These are phyloP conservation scores for Heterocephalus glaber DNA, from an alignment of 2,113 vertebrate genomes.

Conservation along the genomic window DNA sequence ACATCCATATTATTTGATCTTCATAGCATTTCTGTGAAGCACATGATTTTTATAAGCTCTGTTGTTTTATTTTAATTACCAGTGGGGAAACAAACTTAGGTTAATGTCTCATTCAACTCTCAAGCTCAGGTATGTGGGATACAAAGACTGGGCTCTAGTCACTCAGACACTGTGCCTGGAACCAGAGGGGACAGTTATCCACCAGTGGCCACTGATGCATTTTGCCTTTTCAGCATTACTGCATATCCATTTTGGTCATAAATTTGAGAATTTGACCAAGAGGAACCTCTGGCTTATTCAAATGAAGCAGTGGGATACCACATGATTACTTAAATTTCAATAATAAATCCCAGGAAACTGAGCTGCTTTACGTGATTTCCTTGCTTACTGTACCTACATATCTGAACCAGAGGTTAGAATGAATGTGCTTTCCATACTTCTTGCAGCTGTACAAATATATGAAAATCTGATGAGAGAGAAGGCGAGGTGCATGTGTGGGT, in stretches of 20 bases:
- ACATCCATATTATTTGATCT: neutral
- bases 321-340: neutral
- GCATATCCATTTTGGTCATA: neutral
- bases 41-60: neutral
- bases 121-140: neutral
- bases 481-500: neutral
- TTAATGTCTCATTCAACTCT: neutral
- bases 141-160: neutral
- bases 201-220: neutral
- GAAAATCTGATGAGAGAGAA: slow-evolving; percentile 43
- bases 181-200: neutral
- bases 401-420: slow-evolving; percentile 43
- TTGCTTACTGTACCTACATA: neutral
- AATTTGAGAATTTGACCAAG: neutral
- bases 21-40: neutral
- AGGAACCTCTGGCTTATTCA: neutral
- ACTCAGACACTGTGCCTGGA: neutral
- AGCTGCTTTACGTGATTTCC: slow-evolving; percentile 29
- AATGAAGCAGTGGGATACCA: neutral
- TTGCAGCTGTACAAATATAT: slow-evolving; percentile 51
- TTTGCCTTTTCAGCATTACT: neutral
- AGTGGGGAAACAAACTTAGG: neutral
- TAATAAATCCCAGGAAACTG: neutral
- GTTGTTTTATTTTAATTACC: neutral
- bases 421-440: slow-evolving; percentile 9